Percentiles rank a stretch among this genome's conserved stretches.
These are phyloP conservation scores for Neolamprologus cancellatus DNA, from an alignment of 2,113 vertebrate genomes.

Conservation along the genomic window DNA sequence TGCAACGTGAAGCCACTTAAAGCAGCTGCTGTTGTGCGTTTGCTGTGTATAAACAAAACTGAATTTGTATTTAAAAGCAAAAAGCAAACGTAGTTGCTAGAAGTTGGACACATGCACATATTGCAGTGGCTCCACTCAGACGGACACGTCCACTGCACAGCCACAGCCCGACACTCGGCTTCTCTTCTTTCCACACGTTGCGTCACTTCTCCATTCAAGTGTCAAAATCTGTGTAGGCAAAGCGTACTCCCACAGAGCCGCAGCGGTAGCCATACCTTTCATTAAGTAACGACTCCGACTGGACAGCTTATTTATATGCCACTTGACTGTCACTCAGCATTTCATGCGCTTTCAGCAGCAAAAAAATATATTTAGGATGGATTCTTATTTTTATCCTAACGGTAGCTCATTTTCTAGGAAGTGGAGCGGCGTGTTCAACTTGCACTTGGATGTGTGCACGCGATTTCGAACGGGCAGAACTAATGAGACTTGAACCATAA, in stretches of 20 bases:
- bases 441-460: not conserved
- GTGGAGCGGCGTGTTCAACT: not conserved
- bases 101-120: not conserved
- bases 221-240: conserved; percentile 24
- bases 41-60: accelerated
- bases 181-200: conserved; percentile 43
- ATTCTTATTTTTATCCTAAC: not conserved
- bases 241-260: conserved; percentile 32
- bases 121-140: not conserved
- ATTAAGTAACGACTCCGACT: conserved; percentile 13
- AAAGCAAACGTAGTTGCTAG: not conserved
- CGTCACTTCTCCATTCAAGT: conserved; percentile 40
- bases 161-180: not conserved
- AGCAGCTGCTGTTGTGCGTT: not conserved
- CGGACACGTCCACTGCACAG: not conserved
- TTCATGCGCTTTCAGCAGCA: not conserved
- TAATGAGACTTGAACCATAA: conserved; percentile 22
- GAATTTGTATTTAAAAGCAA: not conserved
- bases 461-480: not conserved
- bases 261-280: not conserved
- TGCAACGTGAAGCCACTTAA: not conserved
- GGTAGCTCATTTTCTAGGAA: not conserved
- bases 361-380: not conserved
- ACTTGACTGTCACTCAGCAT: not conserved
- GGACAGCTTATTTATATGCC: conserved; percentile 10